Base-by-base conservation (phyloP, 2,113 vertebrate genomes). In the Poeciliopsis prolifica region DNA sequence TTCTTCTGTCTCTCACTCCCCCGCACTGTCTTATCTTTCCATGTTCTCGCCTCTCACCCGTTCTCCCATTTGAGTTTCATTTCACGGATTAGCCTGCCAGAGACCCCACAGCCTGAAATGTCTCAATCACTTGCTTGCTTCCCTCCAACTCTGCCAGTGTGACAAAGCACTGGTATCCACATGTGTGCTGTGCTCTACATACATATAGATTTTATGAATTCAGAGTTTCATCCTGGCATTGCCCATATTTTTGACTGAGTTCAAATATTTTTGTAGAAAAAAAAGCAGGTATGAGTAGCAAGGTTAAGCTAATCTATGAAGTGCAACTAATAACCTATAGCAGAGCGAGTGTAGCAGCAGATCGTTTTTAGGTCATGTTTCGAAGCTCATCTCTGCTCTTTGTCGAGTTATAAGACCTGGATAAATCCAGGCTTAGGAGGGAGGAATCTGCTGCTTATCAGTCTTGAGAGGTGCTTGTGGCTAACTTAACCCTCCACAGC, bases 381-480 rank as follows among this genome's bases (percentile, higher is more conserved):
- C 75, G 84, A 79, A 91, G 80, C 79, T 66, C 40, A 62, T 81
- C 72, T 84, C 77, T 61, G 37, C 68, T 75, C 62, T n/a, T 72
- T 67, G 71, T 30, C 62, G 75, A 86, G 81, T 85, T 85, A 83
- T 88, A 79, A 91, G 91, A 85, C 75, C 83, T 72, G 82, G 84
- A 77, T 88, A 92, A 92, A 91, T 90, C 86, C 81, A 48, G 83
- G 88, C 90, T 93, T 93, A 93, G 76, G 76, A 86, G 54, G 78
- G 78, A 86, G 85, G 87, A 94, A 92, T 92, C 91, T 83, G 66
- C 72, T 33, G 78, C 90, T 94, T 93, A 94, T 92, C 92, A 79
- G 87, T 85, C 87, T 73, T 85, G 86, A 91, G 91, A 84, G 78
- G 80, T 74, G 81, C 85, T 90, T 67, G 44, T 64, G 75, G 86